Base-by-base conservation (phyloP, 1,140 invertebrate genomes). In the Himalopsyche phryganea region DNA sequence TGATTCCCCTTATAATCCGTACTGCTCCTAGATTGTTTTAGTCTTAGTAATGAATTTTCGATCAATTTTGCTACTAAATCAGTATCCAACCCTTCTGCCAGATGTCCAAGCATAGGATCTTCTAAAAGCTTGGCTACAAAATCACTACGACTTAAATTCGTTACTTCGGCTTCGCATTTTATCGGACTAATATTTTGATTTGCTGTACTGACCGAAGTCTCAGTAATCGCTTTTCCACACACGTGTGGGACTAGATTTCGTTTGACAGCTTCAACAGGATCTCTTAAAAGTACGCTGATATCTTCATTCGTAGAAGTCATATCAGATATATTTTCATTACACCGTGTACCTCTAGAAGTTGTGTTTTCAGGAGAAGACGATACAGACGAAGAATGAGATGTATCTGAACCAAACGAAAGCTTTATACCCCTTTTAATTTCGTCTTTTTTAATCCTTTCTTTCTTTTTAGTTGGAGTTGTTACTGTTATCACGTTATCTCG, bases 211-310 rank as follows among this genome's bases (percentile, higher is more conserved):
- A 53, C 45, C 7, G 40, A 14, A 23, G 13, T 58, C 20, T 67
- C 56, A 68, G 75, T 66, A 59, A 72, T 66, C 49, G 66, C 69
- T 71, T 80, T 82, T 6, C 85, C 85, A 71, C 85, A 87, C 33
- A 88, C 82, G 70, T 88, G 85, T 17, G 85, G 85, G 58, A 87
- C 82, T 58, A 87, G 71, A 68, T 88, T 86, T 51, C 83, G 74
- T 66, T 80, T 80, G 1, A 86, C 85, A 11, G 85, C 85, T 77
- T 87, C 83, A 7, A 88, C 85, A 1, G 85, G 86, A 71, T 88
- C 83, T 48, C 75, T 76, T 23, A 86, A 68, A 28, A 85, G 76
- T 60, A 80, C 77, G 40, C 77, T 72, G 11, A 84, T 70, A 59
- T 82, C 68, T 36, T 74, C 72, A 10, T 56, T 52, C 2, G 55